Percentiles rank a stretch among this genome's conserved stretches.
Evolutionary conservation across 2,113 vertebrate species (phyloP).

Genomic region (Ailuropoda melanoleuca): DNA sequence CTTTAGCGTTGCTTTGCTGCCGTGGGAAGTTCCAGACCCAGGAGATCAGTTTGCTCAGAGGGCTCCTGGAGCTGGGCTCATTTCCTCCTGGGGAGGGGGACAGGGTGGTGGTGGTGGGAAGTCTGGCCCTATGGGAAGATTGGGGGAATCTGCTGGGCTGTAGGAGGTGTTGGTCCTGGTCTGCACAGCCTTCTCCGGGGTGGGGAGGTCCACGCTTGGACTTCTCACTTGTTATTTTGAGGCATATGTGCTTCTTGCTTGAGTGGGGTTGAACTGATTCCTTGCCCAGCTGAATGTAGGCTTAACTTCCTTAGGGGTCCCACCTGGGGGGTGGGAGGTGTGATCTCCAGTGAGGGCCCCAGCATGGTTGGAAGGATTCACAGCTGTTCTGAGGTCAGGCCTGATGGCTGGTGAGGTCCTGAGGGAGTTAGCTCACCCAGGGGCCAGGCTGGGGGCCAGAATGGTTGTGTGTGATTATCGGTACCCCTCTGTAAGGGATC

Average conservation of each 20-base stretch:
- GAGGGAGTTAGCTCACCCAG: neutral
- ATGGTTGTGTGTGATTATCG: neutral
- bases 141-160: neutral
- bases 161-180: neutral
- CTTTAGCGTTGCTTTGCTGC: neutral
- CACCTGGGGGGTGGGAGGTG: neutral
- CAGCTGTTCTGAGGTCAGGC: slow-evolving; percentile 45
- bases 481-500: neutral
- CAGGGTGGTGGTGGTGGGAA: neutral
- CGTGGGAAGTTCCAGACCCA: neutral
- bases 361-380: neutral
- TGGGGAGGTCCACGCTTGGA: neutral
- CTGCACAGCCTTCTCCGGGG: neutral
- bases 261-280: neutral
- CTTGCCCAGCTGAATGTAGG: neutral
- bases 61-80: neutral
- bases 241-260: neutral
- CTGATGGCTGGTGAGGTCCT: neutral
- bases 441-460: neutral
- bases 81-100: neutral
- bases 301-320: slow-evolving; percentile 40
- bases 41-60: neutral
- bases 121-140: neutral
- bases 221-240: slow-evolving; percentile 26
- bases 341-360: neutral